Base-by-base conservation (phyloP, 1,140 invertebrate genomes). In the Melipona quadrifasciata region DNA sequence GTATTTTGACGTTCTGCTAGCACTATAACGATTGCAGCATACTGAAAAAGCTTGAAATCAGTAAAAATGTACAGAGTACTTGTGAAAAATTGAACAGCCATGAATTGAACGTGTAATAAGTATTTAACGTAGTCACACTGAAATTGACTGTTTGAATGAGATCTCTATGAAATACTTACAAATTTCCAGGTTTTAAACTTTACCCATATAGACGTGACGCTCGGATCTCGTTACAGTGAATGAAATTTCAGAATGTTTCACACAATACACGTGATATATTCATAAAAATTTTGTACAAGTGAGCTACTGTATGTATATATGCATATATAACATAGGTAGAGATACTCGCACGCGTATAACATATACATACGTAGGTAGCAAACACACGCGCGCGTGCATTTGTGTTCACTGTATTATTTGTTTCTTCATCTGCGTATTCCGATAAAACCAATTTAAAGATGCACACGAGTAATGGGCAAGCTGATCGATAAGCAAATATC, bases 331-430 rank as follows among this genome's bases (percentile, higher is more conserved):
- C 31, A 34, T 67, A 21, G 17, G 27, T 65, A 65, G 64, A 27
- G 27, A 27, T 65, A 65, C 64, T 16, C 64, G 64, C n/a, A 17
- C n/a, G 27, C n/a, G 27, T 17, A 58, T 34, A 14, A 24, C 21
- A 61, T 61, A 61, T n/a, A n/a, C 14, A 61, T 14, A n/a, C 11
- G 24, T n/a, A 61, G 24, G n/a, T 61, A 14, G 14, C 16, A 8
- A 1, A 72, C 24, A 27, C 19, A 70, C 65, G 6, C 34, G n/a
- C 47, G 14, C 51, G n/a, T n/a, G 27, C 19, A n/a, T 64, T 21
- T 78, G 76, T 47, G 65, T 79, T 79, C 82, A 53, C 64, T 27
- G 57, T 47, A 61, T 79, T 79, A 47, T 84, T 27, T 57, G 67
- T 78, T 64, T 31, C 12, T 67, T 4, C 27, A 34, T 67, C 17